Evolutionary conservation across 2,888 invertebrate genomes (phyloP), one percentile per base, ranked within the genome.

Genomic region (Chirona hameri): DNA sequence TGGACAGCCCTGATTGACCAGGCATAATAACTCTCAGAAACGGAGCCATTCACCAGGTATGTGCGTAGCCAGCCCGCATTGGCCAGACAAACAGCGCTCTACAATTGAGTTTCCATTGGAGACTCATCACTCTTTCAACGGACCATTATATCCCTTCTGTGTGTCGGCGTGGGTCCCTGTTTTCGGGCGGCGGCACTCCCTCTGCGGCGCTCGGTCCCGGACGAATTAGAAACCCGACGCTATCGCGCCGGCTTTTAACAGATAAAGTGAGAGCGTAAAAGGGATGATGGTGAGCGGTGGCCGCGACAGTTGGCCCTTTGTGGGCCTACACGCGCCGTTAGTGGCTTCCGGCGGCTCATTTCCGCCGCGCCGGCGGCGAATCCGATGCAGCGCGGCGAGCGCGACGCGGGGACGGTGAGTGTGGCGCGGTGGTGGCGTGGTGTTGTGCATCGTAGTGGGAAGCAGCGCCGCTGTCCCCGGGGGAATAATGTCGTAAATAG

Each of bases 241-340:
- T 69, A 69, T 69, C 69, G 29, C 29, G 2, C 14, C 29, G 29
- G 69, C 69, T 69, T 69, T 69, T 69, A 69, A 29, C 69, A 69
- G 69, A 69, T 69, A 69, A 69, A 29, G 14, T 15, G 69, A 29
- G 29, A 69, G 29, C 29, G 29, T 29, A 69, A 69, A 69, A 69
- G 69, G 69, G 69, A 69, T 69, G n/a, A 69, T 69, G 29, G 69
- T 15, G 29, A 29, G 29, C 69, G 27, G 27, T 3, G 69, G 12
- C 69, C 14, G 29, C 15, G 69, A 29, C 69, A 29, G 69, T 12
- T 29, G 69, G 14, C 14, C 29, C 69, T 29, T 69, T 69, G 69
- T 69, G 69, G 10, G 69, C 69, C 69, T 69, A 27, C 69, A 69
- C 69, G 69, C 69, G 69, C 69, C 69, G 69, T 69, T 69, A 69